Conservation (phyloP, 2,888 invertebrate species). For the Gasteruption jaculator region DNA sequence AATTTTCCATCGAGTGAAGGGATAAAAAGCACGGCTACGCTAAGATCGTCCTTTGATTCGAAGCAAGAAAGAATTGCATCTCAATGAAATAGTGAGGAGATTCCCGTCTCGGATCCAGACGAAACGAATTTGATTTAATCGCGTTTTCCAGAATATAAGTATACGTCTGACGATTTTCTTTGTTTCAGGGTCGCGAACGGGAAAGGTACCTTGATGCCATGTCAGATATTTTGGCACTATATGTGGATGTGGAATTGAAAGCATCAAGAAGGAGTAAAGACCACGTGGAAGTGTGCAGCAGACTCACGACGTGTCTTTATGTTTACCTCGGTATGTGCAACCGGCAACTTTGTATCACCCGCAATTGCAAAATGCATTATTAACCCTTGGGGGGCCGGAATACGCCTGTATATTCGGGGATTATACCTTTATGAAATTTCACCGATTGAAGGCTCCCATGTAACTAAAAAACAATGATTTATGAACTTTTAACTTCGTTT, state of each 20-base stretch:
- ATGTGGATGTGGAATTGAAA: constrained; percentile 51
- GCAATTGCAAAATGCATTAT: constrained; percentile 15
- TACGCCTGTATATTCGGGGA: too few relatives aligned
- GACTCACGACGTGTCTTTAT: constrained; percentile 40
- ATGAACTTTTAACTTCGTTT: too few relatives aligned
- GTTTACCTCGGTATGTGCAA: constrained; percentile 41
- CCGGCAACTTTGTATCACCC: constrained; percentile 14
- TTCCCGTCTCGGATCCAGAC: too few relatives aligned
- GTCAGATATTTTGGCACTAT: constrained; percentile 50
- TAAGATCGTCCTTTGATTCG: too few relatives aligned
- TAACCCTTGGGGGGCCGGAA: too few relatives aligned
- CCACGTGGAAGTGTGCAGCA: constrained; percentile 38
- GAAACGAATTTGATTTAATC: background rate
- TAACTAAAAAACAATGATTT: too few relatives aligned
- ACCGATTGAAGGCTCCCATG: too few relatives aligned
- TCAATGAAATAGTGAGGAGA: too few relatives aligned
- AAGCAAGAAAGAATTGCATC: too few relatives aligned
- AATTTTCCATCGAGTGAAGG: too few relatives aligned
- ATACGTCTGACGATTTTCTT: constrained; percentile 9
- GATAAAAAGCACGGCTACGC: too few relatives aligned
- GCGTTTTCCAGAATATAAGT: background rate
- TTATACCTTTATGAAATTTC: too few relatives aligned
- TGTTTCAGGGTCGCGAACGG: constrained; percentile 42
- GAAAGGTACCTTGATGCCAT: constrained; percentile 47
- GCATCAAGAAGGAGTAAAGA: constrained; percentile 42